These are phyloP conservation scores for Pelobates fuscus DNA, from an alignment of 2,113 vertebrate genomes.

Conservation along the genomic window DNA sequence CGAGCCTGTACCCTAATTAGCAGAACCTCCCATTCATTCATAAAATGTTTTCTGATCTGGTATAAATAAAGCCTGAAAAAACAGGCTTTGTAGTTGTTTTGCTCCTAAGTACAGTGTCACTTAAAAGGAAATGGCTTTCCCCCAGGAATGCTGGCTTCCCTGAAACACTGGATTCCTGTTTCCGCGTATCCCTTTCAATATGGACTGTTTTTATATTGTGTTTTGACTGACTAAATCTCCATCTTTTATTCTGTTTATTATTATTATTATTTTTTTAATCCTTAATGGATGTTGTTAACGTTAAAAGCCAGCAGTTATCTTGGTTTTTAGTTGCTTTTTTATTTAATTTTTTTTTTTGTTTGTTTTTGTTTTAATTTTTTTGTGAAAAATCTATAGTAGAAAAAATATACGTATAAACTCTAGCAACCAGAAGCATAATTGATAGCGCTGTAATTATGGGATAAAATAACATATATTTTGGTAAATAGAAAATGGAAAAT, in stretches of 20 bases:
- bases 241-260: not conserved
- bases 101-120: not conserved
- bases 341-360: not conserved
- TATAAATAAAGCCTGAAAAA: constrained; percentile 29
- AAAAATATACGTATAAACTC: no score
- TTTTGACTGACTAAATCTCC: not conserved
- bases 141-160: not conserved
- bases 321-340: not conserved
- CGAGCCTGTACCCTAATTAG: constrained; percentile 3
- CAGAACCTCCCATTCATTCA: not conserved
- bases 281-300: no score
- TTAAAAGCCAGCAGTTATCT: not conserved
- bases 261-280: no score
- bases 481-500: no score
- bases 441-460: no score
- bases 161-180: not conserved
- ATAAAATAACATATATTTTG: no score
- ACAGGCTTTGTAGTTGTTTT: not conserved
- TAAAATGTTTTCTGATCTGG: constrained; percentile 21
- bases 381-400: no score
- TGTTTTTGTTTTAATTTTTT: no score
- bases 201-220: not conserved
- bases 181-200: constrained; percentile 1
- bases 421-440: no score
- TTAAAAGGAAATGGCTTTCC: not conserved